Evolutionary conservation across 2,113 vertebrate genomes (phyloP), one percentile per base, ranked within the genome.

Genomic region (Paraplagusia blochii): DNA sequence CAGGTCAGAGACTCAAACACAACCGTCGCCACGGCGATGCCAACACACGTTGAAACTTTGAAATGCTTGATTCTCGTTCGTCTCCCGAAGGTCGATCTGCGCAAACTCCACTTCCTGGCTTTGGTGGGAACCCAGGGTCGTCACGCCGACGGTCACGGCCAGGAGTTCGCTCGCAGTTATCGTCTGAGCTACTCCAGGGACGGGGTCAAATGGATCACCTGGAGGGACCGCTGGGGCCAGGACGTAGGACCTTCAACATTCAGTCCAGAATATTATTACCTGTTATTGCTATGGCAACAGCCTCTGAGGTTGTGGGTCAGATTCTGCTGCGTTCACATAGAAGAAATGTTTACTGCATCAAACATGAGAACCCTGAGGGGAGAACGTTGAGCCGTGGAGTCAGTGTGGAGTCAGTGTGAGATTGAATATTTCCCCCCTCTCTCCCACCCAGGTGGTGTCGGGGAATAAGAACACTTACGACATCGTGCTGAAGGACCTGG

Each of bases 81-180:
- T 35, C 11, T 59, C 38, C 35, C 66, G 13, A 38, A 89, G 89
- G 88, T 98, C 56, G 92, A 96, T 60, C 89, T 98, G 34, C 90
- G 62, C 16, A 84, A 63, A 8, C 89, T 97, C 11, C 89, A 95
- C 80, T 88, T 96, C 69, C 83, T 98, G 74, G 93, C 95, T 1
- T 83, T 97, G 86, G 94, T 94, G 60, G 94, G 94, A 53, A 97
- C 93, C 0, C 95, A 98, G 81, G 95, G 95, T 4, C 93, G 95
- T 10, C 94, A 97, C 0, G 95, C 95, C 0, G 92, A 93, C 0
- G 95, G 95, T 6, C 92, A 93, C 0, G 95, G 95, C n/a, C 90
- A 91, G 64, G 95, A 98, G 81, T 98, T 96, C 66, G 93, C 93
- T 22, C 92, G 85, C 0, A 86, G 88, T 58, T 98, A 96, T 74